Evolutionary conservation across 2,113 vertebrate species (phyloP), one percentile per base, ranked within the genome.

Genomic region (Oxyura jamaicensis): DNA sequence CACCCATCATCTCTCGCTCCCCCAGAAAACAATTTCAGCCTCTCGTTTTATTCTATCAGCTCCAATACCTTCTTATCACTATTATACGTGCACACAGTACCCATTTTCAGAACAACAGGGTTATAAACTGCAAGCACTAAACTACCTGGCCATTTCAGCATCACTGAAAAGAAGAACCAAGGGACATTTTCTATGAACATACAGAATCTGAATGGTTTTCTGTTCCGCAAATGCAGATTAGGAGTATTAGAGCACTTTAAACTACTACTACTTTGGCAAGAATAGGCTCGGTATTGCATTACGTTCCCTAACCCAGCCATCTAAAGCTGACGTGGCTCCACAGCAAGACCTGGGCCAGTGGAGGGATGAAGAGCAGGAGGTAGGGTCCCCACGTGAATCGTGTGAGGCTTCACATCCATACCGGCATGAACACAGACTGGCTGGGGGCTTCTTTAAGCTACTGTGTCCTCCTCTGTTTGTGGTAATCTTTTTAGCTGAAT

Each of bases 401-500:
- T 6, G 26, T 36, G 28, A 86, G 65, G 78, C 58, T 92, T 77
- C 59, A 13, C 33, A 12, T 17, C 52, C 56, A n/a, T 25, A 4
- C 17, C 4, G 55, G 55, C 23, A 67, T 2, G 53, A 46, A 52
- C 46, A 44, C n/a, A 41, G n/a, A 84, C 80, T 7, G 56, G 83
- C 83, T 71, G 2, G 5, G 13, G 82, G 59, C 95, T 96, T 91
- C 96, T 93, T 84, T 88, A 93, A 95, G 86, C 96, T 97, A 91
- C 97, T 95, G 94, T 77, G 46, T 79, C 85, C 81, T 39, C 31
- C 63, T 83, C 93, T 91, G 86, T 86, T 94, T 79, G 42, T 7
- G 62, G 91, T 96, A 95, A 97, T 96, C 97, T 95, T 96, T 97
- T 95, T 86, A 97, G 96, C 95, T 97, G 96, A 97, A 88, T 97